Evolutionary conservation across 2,113 vertebrate genomes (phyloP).

Genomic region (Sylvia atricapilla): DNA sequence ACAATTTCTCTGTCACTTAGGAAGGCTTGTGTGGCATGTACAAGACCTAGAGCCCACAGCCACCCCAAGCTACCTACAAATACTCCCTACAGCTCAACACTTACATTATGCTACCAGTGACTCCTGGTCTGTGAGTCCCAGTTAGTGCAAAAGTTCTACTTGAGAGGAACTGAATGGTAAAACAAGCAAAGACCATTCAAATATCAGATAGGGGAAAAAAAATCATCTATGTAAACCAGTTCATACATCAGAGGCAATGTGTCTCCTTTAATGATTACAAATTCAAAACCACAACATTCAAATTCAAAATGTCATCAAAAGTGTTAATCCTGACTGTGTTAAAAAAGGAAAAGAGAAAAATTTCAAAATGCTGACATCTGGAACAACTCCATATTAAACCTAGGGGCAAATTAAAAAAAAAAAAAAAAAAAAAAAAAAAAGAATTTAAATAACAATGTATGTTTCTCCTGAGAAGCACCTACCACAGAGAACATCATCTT

Average conservation of each 20-base stretch:
- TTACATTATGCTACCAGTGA: background rate
- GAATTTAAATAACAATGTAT: background rate
- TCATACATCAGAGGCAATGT: background rate
- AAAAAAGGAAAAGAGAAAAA: background rate
- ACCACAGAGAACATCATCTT: background rate
- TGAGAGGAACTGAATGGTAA: background rate
- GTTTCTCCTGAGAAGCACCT: background rate
- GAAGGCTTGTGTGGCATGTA: background rate
- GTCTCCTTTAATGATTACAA: background rate
- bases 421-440: background rate
- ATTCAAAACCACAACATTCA: background rate
- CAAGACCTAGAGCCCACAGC: background rate
- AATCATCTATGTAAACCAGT: background rate
- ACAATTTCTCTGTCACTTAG: background rate
- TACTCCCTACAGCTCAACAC: background rate
- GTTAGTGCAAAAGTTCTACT: background rate
- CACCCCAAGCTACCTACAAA: background rate
- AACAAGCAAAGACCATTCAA: background rate
- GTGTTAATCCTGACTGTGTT: background rate
- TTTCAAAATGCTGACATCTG: background rate
- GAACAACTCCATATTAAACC: background rate
- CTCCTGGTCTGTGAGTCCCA: background rate
- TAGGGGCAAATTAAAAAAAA: background rate
- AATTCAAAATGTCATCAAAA: background rate
- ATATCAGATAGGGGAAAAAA: background rate